phyloP scores from a whole-genome alignment of 2,888 invertebrate species.

The Hipparchia sbordonii region DNA sequence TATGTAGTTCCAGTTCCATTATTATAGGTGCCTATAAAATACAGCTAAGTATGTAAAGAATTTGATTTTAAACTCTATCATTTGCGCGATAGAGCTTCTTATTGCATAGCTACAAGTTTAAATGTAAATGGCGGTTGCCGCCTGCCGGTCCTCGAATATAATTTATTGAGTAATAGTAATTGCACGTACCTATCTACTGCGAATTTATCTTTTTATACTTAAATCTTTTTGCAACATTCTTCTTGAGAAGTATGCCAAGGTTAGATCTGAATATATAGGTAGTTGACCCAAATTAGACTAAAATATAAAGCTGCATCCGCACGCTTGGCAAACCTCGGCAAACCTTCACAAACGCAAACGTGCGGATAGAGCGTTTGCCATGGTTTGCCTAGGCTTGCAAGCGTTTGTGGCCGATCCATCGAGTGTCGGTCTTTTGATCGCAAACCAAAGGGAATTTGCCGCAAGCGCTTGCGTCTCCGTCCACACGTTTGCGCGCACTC shows the following conservation, averaged over 20 bases:
- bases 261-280: neutral
- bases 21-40: neutral
- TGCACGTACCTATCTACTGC: neutral
- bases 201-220: neutral
- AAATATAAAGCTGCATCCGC: neutral
- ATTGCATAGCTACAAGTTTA: neutral
- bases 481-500: too few relatives aligned
- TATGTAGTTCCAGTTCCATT: too few relatives aligned
- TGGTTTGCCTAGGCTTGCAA: too few relatives aligned
- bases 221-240: constrained; percentile 5
- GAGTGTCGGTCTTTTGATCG: too few relatives aligned
- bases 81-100: neutral
- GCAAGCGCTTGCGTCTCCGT: too few relatives aligned
- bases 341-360: too few relatives aligned
- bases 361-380: too few relatives aligned
- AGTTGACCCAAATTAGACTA: neutral
- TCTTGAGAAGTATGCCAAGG: constrained; percentile 11
- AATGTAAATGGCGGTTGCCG: constrained; percentile 10
- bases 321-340: too few relatives aligned
- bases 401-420: too few relatives aligned
- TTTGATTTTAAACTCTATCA: constrained; percentile 1
- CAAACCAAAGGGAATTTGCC: too few relatives aligned
- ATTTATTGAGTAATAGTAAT: constrained; percentile 15
- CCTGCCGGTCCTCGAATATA: constrained; percentile 3
- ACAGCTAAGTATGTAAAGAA: neutral